Evolutionary conservation across 1,140 invertebrate species (phyloP), one percentile per base, ranked within the genome.

Genomic region (Drosophila nebulosa): DNA sequence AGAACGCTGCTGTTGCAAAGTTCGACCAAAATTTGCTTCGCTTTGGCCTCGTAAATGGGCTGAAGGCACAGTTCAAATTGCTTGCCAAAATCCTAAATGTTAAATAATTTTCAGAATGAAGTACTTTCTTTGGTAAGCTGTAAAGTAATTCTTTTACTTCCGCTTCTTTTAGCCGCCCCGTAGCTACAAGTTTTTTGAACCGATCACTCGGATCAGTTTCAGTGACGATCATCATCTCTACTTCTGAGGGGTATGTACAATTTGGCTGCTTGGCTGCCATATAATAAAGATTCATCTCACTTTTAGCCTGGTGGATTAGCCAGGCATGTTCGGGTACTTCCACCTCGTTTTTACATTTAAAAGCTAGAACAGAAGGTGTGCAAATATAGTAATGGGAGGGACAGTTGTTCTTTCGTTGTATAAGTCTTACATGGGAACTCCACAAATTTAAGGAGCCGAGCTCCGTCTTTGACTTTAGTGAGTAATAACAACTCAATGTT

Each of bases 191-290:
- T 73, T 91, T 91, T 18, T 90, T 91, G 4, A 91, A 86, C 2
- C 91, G 81, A 70, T 91, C 80, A 55, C 78, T 85, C 1, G 91
- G 91, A 68, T 91, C 86, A 1, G 91, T 90, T 61, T 91, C 91
- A 0, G 90, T 84, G 0, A 91, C 89, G 22, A 90, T 63, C 71
- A 88, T 75, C 89, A 91, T 90, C 67, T 91, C 83, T 18, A 91
- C 76, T 36, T 81, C 72, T 6, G 72, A 64, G 0, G 89, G 83
- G 7, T 81, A 26, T 9, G 68, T 59, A 1, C 22, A 16, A 1
- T 6, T 39, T 51, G 74, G 75, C 3, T 79, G 22, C 18, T 74
- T 72, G 3, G 86, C 75, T 1, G 74, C 73, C 42, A 91, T 53
- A 58, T 90, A 91, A 39, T 91, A 91, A 18, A 91, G 58, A 71